Evolutionary conservation across 1,140 invertebrate genomes (phyloP).

Genomic region (Protaetia brevitarsis): DNA sequence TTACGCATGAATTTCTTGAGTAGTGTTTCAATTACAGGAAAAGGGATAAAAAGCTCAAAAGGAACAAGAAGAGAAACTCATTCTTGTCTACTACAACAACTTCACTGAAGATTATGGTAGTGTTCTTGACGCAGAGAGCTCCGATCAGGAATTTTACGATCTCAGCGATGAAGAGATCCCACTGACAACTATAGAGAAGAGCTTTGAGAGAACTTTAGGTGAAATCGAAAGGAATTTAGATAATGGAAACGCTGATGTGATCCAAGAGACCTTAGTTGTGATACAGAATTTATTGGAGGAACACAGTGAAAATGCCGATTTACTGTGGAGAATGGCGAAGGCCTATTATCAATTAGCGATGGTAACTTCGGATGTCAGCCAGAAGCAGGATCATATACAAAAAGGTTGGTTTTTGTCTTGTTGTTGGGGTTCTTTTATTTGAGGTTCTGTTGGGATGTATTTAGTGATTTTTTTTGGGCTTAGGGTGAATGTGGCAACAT

Average conservation of each 20-base stretch:
- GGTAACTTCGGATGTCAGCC: slow-evolving; percentile 50
- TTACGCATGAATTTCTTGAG: background rate
- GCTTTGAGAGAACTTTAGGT: slow-evolving; percentile 28
- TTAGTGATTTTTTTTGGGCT: slow-evolving; percentile 69
- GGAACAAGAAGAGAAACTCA: background rate
- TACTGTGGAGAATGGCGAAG: slow-evolving; percentile 69
- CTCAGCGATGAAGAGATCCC: slow-evolving; percentile 41
- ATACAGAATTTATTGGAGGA: slow-evolving; percentile 46
- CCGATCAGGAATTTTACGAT: slow-evolving; percentile 46
- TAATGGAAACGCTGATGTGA: slow-evolving; percentile 30
- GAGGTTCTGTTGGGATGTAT: slow-evolving; percentile 52
- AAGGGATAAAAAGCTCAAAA: background rate
- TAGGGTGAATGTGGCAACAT: slow-evolving; percentile 48
- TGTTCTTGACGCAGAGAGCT: slow-evolving; percentile 39
- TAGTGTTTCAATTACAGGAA: too few relatives aligned
- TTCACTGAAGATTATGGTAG: slow-evolving; percentile 39
- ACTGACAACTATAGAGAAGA: too few relatives aligned
- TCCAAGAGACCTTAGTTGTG: slow-evolving; percentile 42
- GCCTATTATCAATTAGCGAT: slow-evolving; percentile 57
- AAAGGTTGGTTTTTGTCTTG: slow-evolving; percentile 57
- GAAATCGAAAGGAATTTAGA: slow-evolving; percentile 43
- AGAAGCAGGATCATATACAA: slow-evolving; percentile 55
- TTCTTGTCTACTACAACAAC: slow-evolving; percentile 21
- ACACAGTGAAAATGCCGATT: slow-evolving; percentile 52
- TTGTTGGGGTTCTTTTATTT: slow-evolving; percentile 60